These are phyloP conservation scores for Bombyx mori DNA, from an alignment of 1,140 invertebrate species.

Conservation along the genomic window ASM3026992v2 NC_085107.1:9966001-9966500, in stretches of 20 bases:
- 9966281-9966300: slow-evolving; percentile 41
- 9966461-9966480: slow-evolving; percentile 4
- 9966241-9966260: slow-evolving; percentile 61
- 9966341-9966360: slow-evolving; percentile 20
- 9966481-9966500: slow-evolving; percentile 44
- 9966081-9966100: too few relatives aligned
- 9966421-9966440: slow-evolving; percentile 45
- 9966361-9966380: slow-evolving; percentile 36
- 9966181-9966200: too few relatives aligned
- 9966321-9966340: slow-evolving; percentile 23
- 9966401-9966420: slow-evolving; percentile 60
- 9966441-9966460: slow-evolving; percentile 15
- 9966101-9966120: too few relatives aligned
- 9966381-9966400: slow-evolving; percentile 37
- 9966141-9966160: too few relatives aligned
- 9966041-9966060: too few relatives aligned
- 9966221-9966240: slow-evolving; percentile 45
- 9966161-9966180: too few relatives aligned
- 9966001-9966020: too few relatives aligned
- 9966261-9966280: slow-evolving; percentile 23
- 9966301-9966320: slow-evolving; percentile 32
- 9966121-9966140: too few relatives aligned
- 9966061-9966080: too few relatives aligned
- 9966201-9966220: slow-evolving; percentile 4
- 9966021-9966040: too few relatives aligned